phyloP scores from a whole-genome alignment of 2,888 invertebrate species.

The Tipula unca region DNA sequence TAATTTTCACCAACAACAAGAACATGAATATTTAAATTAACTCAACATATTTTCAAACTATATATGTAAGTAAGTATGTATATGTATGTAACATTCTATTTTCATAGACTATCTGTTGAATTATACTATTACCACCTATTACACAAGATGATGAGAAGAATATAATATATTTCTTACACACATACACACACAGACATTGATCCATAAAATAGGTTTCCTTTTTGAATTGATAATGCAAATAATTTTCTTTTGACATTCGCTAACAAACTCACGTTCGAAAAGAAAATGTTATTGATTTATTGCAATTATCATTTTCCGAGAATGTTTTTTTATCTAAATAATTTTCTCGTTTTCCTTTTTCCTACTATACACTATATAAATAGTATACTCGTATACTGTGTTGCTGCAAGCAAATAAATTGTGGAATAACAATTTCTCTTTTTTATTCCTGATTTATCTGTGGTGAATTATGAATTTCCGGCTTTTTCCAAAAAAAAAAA shows the following conservation, averaged over 20 bases:
- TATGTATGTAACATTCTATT: not conserved
- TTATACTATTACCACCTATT: not conserved
- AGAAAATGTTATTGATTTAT: not conserved
- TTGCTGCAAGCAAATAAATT: not conserved
- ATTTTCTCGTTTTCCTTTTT: slow-evolving; percentile 8
- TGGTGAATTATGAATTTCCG: not conserved
- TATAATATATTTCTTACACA: not conserved
- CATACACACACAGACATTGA: not conserved
- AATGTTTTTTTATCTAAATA: not conserved
- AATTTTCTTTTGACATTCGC: not conserved
- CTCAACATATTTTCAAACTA: not conserved
- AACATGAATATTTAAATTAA: slow-evolving; percentile 14
- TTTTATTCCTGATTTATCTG: not conserved
- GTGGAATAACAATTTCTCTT: not conserved
- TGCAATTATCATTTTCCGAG: not conserved
- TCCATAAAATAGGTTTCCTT: not conserved
- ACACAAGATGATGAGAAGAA: not conserved
- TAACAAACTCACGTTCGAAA: not conserved
- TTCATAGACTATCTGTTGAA: not conserved
- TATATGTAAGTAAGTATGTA: not conserved
- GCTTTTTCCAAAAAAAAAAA: too few species aligned
- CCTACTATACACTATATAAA: not conserved
- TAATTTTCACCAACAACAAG: not conserved
- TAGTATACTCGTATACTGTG: not conserved
- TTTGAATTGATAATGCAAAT: not conserved